Evolutionary conservation across 2,113 vertebrate genomes (phyloP).

Genomic region (Uria aalge): DNA sequence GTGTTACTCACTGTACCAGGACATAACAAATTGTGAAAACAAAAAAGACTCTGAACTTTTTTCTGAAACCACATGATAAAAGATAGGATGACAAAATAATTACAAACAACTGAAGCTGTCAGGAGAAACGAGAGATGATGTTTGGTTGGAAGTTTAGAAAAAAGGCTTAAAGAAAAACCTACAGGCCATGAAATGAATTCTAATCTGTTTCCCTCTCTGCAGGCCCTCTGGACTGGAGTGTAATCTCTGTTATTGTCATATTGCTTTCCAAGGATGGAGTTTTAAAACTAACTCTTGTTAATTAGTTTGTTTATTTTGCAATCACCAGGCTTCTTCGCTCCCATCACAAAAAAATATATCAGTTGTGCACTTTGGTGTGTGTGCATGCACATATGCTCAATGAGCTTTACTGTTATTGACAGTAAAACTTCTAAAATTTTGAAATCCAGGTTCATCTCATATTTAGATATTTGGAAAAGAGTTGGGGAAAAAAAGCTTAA

Average conservation of each 20-base stretch:
- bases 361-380: neutral
- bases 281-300: neutral
- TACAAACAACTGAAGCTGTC: neutral
- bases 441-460: neutral
- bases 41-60: neutral
- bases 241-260: neutral
- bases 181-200: neutral
- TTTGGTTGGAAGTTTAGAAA: neutral
- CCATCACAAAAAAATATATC: neutral
- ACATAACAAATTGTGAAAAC: neutral
- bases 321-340: fast-evolving
- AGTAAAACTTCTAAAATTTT: neutral
- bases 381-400: neutral
- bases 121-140: neutral
- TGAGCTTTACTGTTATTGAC: neutral
- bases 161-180: neutral
- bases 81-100: neutral
- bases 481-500: fast-evolving
- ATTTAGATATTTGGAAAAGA: neutral
- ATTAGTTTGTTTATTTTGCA: neutral
- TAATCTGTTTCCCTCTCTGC: neutral
- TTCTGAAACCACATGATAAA: neutral
- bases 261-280: neutral
- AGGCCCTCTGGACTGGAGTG: neutral
- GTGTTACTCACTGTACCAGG: neutral